Evolutionary conservation across 2,113 vertebrate species (phyloP).

Genomic region (Psophia crepitans): DNA sequence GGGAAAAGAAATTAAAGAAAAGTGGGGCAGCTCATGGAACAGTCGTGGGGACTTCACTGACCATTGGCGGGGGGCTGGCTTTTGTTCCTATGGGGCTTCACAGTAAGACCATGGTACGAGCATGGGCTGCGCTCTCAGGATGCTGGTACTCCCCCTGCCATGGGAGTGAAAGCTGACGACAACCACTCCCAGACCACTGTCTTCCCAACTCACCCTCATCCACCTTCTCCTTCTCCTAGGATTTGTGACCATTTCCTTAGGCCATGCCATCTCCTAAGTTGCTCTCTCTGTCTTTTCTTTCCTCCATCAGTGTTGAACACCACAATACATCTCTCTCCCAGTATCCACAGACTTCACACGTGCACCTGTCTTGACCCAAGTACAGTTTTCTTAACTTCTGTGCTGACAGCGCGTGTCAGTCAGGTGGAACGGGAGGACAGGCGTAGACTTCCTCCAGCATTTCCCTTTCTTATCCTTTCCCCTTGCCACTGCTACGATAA

Average conservation of each 20-base stretch:
- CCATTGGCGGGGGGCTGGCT: not conserved
- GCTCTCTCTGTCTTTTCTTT: not conserved
- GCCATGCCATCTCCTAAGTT: not conserved
- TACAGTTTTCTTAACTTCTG: not conserved
- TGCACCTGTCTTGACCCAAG: not conserved
- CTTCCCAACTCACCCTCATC: not conserved
- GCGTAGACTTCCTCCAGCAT: not conserved
- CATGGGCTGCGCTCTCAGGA: accelerated
- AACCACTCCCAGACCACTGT: not conserved
- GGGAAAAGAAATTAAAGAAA: not conserved
- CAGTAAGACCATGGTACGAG: accelerated
- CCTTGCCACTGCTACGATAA: too few relatives aligned
- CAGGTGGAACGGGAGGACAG: not conserved
- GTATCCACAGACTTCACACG: not conserved
- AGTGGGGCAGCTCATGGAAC: not conserved
- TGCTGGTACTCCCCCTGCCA: not conserved
- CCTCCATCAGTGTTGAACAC: not conserved
- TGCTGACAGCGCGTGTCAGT: not conserved
- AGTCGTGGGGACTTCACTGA: accelerated
- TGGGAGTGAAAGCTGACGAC: not conserved
- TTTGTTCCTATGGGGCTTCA: not conserved
- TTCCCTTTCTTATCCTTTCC: not conserved
- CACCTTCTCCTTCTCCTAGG: not conserved
- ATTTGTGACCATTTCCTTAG: accelerated
- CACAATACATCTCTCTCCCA: not conserved